Base-by-base conservation (phyloP, 2,113 vertebrate species). In the Callithrix jacchus region DNA sequence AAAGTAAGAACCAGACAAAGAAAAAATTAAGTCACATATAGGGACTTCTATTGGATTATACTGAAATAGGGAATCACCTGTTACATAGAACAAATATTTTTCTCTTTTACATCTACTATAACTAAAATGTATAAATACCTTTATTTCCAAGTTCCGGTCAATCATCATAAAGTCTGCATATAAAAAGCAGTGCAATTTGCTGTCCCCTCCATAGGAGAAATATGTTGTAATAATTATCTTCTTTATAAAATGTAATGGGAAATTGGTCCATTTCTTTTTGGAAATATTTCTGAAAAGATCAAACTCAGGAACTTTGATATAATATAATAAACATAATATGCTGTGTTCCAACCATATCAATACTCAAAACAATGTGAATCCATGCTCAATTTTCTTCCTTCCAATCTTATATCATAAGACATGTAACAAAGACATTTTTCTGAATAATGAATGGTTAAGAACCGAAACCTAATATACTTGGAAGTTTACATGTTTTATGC, bases 131-230 rank as follows among this genome's bases (percentile, higher is more conserved):
- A 49, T 77, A 71, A 68, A 37, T 77, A 17, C 52, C 47, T 90
- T 97, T 32, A 68, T 81, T 96, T 91, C n/a, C 87, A 77, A 92
- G 68, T 87, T 77, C 9, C 12, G 92, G 42, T 87, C 71, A 87
- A 91, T 79, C 32, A 73, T 61, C 61, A 42, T 37, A 64, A 66
- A 87, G 77, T 32, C 8, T 66, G 8, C 32, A 32, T 18, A 56
- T 40, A 71, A 70, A 80, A 87, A 83, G 35, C 10, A 80, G 56
- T 64, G 71, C 16, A 94, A 87, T 87, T 77, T 81, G 79, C 87
- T 81, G 37, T 2, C 14, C 25, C 73, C 27, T 89, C 92, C 10
- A 1, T 25, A 76, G 30, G n/a, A 94, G 20, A 82, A 86, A 45
- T 89, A 18, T 35, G 10, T 94, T 94, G 86, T 86, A 94, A 32